Conservation (phyloP, 2,888 invertebrate genomes). For the Caradrina clavipalpis region DNA sequence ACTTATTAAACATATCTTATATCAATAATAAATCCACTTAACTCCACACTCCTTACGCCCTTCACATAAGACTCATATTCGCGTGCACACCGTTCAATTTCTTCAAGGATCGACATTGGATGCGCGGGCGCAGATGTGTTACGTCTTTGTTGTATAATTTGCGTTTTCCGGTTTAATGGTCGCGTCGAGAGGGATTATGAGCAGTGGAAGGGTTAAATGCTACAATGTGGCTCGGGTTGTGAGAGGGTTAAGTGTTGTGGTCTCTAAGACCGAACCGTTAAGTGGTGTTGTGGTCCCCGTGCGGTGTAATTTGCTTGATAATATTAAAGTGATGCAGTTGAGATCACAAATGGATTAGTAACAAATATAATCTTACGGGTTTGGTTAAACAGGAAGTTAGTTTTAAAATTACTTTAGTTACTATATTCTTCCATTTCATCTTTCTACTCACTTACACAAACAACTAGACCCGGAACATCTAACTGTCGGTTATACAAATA, state of each 20-base stretch:
- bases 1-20: constrained; percentile 89
- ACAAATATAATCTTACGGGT: no score
- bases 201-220: constrained; percentile 76
- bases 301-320: constrained; percentile 1
- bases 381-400: no score
- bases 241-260: constrained; percentile 59
- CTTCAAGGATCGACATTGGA: constrained; percentile 63
- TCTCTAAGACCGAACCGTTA: constrained; percentile 40
- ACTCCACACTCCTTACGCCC: constrained; percentile 65
- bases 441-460: no score
- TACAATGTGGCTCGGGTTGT: constrained; percentile 61
- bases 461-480: no score
- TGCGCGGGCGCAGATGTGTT: constrained; percentile 87
- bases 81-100: constrained; percentile 38
- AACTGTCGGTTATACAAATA: no score
- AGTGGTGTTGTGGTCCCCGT: constrained; percentile 44
- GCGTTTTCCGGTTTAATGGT: constrained; percentile 89
- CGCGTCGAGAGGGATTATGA: constrained; percentile 84
- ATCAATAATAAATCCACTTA: constrained; percentile 85
- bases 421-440: no score
- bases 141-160: constrained; percentile 90
- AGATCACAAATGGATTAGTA: background rate
- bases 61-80: constrained; percentile 63
- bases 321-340: constrained; percentile 4
- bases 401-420: no score